phyloP scores from a whole-genome alignment of 2,888 invertebrate genomes.

The Pheosia gnoma region DNA sequence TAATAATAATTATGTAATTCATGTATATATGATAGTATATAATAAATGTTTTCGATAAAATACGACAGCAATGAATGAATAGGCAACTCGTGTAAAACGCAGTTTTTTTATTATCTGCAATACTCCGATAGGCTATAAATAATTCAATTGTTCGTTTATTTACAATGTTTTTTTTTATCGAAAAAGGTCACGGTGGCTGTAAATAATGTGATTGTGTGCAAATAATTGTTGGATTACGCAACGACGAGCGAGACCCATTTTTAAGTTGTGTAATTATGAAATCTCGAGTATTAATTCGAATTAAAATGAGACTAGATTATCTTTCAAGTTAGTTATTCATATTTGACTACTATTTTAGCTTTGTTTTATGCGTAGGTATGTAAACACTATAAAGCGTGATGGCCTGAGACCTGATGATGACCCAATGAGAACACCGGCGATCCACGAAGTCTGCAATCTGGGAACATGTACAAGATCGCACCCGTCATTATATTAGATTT shows the following conservation, averaged over 20 bases:
- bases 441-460: too few relatives aligned
- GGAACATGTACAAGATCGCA: too few relatives aligned
- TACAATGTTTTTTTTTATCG: slow-evolving; percentile 32
- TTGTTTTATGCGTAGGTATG: too few relatives aligned
- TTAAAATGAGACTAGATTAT: too few relatives aligned
- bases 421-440: too few relatives aligned
- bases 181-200: slow-evolving; percentile 31
- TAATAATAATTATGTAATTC: background rate
- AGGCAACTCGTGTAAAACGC: background rate
- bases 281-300: background rate
- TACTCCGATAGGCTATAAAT: slow-evolving; percentile 34
- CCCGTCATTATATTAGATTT: too few relatives aligned
- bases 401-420: too few relatives aligned
- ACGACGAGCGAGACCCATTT: background rate
- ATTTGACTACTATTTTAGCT: too few relatives aligned
- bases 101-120: slow-evolving; percentile 19
- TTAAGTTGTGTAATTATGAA: background rate
- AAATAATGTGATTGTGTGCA: slow-evolving; percentile 28
- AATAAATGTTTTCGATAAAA: background rate
- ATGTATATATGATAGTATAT: background rate
- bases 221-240: slow-evolving; percentile 23
- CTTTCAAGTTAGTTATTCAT: too few relatives aligned
- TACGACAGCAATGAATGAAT: background rate
- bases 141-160: slow-evolving; percentile 29
- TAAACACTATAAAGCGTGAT: too few relatives aligned